phyloP scores from a whole-genome alignment of 2,113 vertebrate genomes.

The Hemibates koningsi region DNA sequence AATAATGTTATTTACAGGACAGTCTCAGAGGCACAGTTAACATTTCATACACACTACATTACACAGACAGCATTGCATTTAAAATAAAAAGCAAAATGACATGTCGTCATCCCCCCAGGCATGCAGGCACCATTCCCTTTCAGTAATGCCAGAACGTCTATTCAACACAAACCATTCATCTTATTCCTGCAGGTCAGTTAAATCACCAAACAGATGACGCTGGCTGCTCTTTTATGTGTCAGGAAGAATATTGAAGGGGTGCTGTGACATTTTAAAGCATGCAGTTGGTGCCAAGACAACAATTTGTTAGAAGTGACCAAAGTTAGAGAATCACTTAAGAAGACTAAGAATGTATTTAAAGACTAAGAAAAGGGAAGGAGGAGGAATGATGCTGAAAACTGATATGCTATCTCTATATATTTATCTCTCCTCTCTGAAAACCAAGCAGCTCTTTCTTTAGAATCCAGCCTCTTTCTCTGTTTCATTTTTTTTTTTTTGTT shows the following conservation, averaged over 20 bases:
- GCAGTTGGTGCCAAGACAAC: conserved; percentile 12
- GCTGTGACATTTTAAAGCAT: conserved; percentile 35
- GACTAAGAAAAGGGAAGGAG: neutral
- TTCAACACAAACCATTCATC: conserved; percentile 7
- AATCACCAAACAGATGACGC: conserved; percentile 23
- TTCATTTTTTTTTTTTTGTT: neutral
- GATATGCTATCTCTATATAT: neutral
- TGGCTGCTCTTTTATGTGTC: conserved; percentile 40
- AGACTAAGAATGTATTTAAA: neutral
- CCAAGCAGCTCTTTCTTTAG: neutral
- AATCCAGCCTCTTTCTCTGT: neutral
- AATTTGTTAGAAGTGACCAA: conserved; percentile 33
- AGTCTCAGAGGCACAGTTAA: conserved; percentile 2
- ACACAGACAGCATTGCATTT: neutral
- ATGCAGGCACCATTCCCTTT: neutral
- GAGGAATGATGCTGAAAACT: neutral
- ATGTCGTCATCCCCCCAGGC: neutral
- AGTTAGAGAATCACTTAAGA: neutral
- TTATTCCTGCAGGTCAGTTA: conserved; percentile 36
- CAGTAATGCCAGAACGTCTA: neutral
- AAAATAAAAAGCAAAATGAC: neutral
- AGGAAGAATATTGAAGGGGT: conserved; percentile 9
- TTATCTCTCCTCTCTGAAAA: neutral
- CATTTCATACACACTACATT: conserved; percentile 3
- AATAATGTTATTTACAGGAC: conserved; percentile 17